These are phyloP conservation scores for Papilio demoleus DNA, from an alignment of 2,888 invertebrate species.

Conservation along the genomic window DNA sequence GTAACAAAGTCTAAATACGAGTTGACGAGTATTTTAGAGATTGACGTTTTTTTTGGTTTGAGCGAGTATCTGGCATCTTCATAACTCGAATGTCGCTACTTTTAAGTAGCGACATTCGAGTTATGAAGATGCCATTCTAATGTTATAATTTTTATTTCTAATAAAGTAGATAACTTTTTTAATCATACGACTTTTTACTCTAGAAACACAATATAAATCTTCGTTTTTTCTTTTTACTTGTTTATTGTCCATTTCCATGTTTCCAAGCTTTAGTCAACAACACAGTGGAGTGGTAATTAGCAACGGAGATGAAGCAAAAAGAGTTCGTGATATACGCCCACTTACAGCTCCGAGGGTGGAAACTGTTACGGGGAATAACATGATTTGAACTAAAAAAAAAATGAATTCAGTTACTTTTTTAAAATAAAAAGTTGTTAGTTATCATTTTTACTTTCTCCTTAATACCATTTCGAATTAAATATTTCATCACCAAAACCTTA, in stretches of 20 bases:
- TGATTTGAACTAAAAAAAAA: neutral
- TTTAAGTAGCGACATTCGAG: too few species aligned
- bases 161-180: too few species aligned
- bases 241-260: slow-evolving; percentile 43
- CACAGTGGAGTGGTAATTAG: slow-evolving; percentile 69
- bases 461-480: neutral
- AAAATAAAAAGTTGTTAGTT: neutral
- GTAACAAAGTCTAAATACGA: too few species aligned
- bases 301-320: slow-evolving; percentile 59
- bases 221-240: slow-evolving; percentile 1
- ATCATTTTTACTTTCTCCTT: neutral
- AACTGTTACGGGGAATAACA: slow-evolving; percentile 17
- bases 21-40: too few species aligned
- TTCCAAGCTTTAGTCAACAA: slow-evolving; percentile 39
- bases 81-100: too few species aligned
- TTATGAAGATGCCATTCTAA: too few species aligned
- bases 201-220: neutral
- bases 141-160: too few species aligned
- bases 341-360: slow-evolving; percentile 50
- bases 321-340: slow-evolving; percentile 62
- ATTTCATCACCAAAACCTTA: neutral
- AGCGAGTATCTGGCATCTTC: too few species aligned
- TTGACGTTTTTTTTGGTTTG: too few species aligned
- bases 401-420: neutral
- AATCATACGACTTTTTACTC: neutral